A percentile compares a stretch with the other conserved stretches of the same genome.
These are phyloP conservation scores for Pempheris klunzingeri DNA, from an alignment of 2,797 vertebrate species.

Conservation along the genomic window DNA sequence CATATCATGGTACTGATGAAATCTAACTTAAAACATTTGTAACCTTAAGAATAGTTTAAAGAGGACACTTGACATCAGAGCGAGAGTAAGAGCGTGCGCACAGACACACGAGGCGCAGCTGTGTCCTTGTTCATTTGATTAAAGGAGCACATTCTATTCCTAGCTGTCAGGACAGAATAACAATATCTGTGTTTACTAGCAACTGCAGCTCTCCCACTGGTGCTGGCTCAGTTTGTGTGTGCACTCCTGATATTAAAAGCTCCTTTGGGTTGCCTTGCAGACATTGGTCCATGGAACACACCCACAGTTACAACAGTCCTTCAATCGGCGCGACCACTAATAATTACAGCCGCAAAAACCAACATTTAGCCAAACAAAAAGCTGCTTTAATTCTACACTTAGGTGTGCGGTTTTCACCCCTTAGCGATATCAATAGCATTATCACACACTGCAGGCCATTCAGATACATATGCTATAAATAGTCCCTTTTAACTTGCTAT, in stretches of 20 bases:
- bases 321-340: constrained; percentile 1
- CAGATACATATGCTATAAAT: neutral
- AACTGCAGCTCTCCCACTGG: constrained; percentile 21
- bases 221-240: constrained; percentile 19
- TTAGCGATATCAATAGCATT: neutral
- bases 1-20: no score
- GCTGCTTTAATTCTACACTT: neutral
- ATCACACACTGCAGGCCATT: neutral
- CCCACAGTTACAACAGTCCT: neutral
- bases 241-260: constrained; percentile 39
- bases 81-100: neutral
- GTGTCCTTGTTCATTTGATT: constrained; percentile 37
- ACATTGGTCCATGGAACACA: constrained; percentile 32
- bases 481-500: constrained; percentile 3
- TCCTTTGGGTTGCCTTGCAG: constrained; percentile 6
- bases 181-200: constrained; percentile 65
- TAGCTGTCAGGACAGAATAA: constrained; percentile 43
- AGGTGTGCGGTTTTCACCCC: neutral
- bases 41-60: neutral
- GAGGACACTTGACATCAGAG: neutral
- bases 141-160: constrained; percentile 58
- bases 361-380: neutral
- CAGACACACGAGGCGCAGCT: neutral
- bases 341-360: neutral
- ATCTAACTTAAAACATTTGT: neutral